These are phyloP conservation scores for Pseudomyrmex gracilis DNA, from an alignment of 1,140 invertebrate species.

Conservation along the genomic window DNA sequence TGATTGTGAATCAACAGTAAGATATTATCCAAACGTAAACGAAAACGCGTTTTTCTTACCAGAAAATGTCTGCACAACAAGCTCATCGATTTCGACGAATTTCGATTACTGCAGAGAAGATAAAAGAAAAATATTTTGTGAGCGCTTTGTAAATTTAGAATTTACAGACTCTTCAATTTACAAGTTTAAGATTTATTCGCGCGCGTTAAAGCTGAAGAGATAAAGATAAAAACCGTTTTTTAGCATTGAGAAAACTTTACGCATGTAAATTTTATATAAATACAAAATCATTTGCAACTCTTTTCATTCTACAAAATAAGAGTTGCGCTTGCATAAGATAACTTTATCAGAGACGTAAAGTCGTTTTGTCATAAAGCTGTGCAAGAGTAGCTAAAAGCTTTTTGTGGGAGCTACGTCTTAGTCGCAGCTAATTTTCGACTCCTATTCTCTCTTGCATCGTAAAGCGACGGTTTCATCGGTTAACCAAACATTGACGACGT, in stretches of 20 bases:
- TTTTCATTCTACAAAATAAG: neutral
- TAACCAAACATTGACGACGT: slow-evolving; percentile 22
- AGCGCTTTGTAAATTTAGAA: neutral
- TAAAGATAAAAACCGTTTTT: neutral
- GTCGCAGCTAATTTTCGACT: slow-evolving; percentile 17
- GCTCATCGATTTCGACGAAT: neutral
- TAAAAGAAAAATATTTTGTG: neutral
- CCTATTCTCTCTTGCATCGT: slow-evolving; percentile 13
- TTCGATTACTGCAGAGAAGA: neutral
- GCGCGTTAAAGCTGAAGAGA: neutral
- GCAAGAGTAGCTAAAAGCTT: neutral
- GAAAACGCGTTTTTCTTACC: neutral
- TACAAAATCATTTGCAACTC: neutral
- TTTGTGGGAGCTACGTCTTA: neutral
- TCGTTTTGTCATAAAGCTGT: neutral
- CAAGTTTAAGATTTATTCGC: neutral
- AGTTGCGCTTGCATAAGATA: too few species aligned
- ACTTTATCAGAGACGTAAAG: neutral
- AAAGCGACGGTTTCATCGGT: slow-evolving; percentile 35
- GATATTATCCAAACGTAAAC: neutral
- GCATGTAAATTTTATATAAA: neutral
- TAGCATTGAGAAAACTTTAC: neutral
- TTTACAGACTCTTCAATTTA: neutral
- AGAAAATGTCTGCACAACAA: neutral
- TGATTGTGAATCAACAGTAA: slow-evolving; percentile 55